Conservation (phyloP, 2,888 invertebrate species). For the Eupithecia subumbrata region DNA sequence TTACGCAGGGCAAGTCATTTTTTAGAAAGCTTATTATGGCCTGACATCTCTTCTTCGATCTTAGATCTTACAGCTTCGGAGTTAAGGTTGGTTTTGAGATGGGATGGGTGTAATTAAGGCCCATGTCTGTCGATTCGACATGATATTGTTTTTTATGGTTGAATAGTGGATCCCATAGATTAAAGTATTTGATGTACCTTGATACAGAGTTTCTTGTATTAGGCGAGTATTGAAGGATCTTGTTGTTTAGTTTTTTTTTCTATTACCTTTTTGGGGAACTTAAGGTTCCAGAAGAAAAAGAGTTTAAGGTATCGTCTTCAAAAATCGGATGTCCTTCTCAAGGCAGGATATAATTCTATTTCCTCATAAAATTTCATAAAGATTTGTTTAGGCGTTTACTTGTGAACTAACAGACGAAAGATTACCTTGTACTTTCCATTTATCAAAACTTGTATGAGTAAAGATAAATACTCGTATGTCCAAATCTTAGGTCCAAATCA, state of each 20-base stretch:
- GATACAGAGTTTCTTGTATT: constrained; percentile 45
- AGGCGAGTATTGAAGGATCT: constrained; percentile 7
- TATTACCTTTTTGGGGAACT: not conserved
- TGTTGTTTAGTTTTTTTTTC: not conserved
- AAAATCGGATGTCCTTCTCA: not conserved
- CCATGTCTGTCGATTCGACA: constrained; percentile 68
- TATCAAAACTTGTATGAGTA: too few relatives aligned
- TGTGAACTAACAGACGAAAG: not conserved
- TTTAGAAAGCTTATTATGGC: constrained; percentile 78
- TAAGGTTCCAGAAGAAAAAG: not conserved
- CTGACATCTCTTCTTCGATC: constrained; percentile 36
- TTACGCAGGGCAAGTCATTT: constrained; percentile 72
- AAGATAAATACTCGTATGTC: too few relatives aligned
- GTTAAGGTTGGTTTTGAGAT: constrained; percentile 48
- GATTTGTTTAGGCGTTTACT: not conserved
- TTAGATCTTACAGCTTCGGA: constrained; percentile 40
- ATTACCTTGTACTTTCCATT: not conserved
- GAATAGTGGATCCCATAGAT: constrained; percentile 76
- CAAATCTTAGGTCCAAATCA: too few relatives aligned
- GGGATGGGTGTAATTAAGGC: constrained; percentile 73
- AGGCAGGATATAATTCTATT: not conserved
- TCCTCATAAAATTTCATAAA: not conserved
- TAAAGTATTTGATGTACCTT: constrained; percentile 65
- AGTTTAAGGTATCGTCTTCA: not conserved
- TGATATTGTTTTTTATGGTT: constrained; percentile 81